A percentile compares a stretch with the other conserved stretches of the same genome.
Evolutionary conservation across 2,888 invertebrate species (phyloP).

Genomic region (Drosophila monieri): DNA sequence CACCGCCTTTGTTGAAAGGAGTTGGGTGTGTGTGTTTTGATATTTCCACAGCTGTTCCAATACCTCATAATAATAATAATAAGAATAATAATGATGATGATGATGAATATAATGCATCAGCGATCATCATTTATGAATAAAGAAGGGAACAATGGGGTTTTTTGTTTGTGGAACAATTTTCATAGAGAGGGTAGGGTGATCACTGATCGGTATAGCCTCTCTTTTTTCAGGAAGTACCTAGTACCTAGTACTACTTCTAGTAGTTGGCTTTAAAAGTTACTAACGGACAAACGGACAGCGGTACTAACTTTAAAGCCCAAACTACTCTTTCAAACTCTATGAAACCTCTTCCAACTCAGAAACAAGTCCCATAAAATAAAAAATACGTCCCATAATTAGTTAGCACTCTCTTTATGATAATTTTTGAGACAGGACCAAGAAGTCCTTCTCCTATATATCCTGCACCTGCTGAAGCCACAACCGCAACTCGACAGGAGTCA

Average conservation of each 20-base stretch:
- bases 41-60: slow-evolving; percentile 70
- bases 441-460: slow-evolving; percentile 1
- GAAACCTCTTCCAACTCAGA: background rate
- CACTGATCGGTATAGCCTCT: background rate
- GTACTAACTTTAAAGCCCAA: too few relatives aligned
- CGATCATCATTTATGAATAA: slow-evolving; percentile 4
- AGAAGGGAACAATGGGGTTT: slow-evolving; percentile 10
- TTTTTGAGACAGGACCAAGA: background rate
- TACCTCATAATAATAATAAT: slow-evolving; percentile 29
- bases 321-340: too few relatives aligned
- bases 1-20: slow-evolving; percentile 10
- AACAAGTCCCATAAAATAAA: background rate
- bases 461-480: slow-evolving; percentile 31
- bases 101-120: slow-evolving; percentile 25
- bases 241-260: too few relatives aligned
- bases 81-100: slow-evolving; percentile 8
- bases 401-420: background rate
- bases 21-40: slow-evolving; percentile 25
- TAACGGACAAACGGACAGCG: too few relatives aligned
- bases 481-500: slow-evolving; percentile 19
- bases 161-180: background rate
- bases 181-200: background rate
- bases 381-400: background rate
- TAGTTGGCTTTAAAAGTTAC: too few relatives aligned
- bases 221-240: too few relatives aligned